Conservation (phyloP, 2,797 vertebrate species). For the Melanotaenia parkinsoni region DNA sequence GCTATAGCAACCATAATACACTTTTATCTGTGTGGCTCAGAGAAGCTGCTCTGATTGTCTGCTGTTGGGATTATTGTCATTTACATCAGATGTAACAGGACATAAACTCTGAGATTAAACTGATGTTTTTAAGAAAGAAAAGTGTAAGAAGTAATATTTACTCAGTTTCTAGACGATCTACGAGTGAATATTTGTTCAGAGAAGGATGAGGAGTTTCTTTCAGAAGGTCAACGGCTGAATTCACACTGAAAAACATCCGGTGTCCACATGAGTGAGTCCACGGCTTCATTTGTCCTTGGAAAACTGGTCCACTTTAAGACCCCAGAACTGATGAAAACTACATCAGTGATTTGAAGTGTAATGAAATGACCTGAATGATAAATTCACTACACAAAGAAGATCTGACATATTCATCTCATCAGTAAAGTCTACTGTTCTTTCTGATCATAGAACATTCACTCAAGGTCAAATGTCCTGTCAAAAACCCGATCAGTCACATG, state of each 20-base stretch:
- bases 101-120: background rate
- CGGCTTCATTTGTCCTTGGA: constrained; percentile 53
- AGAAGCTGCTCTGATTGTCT: constrained; percentile 67
- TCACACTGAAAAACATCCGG: constrained; percentile 69
- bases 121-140: background rate
- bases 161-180: background rate
- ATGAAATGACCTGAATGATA: background rate
- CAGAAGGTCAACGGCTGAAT: constrained; percentile 43
- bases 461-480: background rate
- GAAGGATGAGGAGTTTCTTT: constrained; percentile 56
- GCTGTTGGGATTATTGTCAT: background rate
- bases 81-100: background rate
- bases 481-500: background rate
- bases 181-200: constrained; percentile 18
- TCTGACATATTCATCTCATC: background rate
- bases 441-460: background rate
- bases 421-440: background rate
- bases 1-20: constrained; percentile 90
- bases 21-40: constrained; percentile 86
- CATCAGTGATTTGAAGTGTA: constrained; percentile 18
- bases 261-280: constrained; percentile 62
- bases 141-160: background rate
- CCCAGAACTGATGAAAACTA: constrained; percentile 7
- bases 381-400: background rate
- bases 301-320: constrained; percentile 16